Evolutionary conservation across 2,888 invertebrate genomes (phyloP), one percentile per base, ranked within the genome.

Genomic region (Hymenopus coronatus): DNA sequence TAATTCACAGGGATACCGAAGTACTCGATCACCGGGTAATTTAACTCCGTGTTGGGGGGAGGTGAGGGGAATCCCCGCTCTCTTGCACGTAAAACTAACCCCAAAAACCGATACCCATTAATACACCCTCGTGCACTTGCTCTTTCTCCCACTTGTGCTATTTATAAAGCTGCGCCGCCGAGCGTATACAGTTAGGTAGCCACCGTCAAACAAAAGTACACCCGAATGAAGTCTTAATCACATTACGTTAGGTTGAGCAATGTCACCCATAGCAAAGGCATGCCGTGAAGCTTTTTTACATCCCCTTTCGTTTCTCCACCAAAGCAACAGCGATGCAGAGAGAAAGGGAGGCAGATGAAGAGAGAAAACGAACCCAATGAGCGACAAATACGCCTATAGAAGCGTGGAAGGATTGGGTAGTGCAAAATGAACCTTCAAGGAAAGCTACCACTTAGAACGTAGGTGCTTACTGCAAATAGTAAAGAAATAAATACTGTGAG

Each of bases 1-100:
- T 90, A 90, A 90, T 90, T 89, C 88, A 83, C 89, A 84, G 89
- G 85, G 85, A 89, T 84, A 84, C 85, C 88, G 82, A 89, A 89
- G 89, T 89, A 83, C 88, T 89, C 89, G 88, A 89, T 89, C 89
- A 89, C 89, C 85, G 89, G 88, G 88, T 89, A 88, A 89, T 89
- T 89, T 89, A 89, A 83, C 89, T 85, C 70, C 46, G n/a, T 46
- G 14, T 46, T 12, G 46, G 85, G 85, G 85, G 7, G 85, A 28
- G 46, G 40, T 83, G 83, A 83, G 83, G 83, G 83, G 83, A 28
- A 30, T 83, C 15, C 83, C 83, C 83, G 84, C n/a, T n/a, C 33
- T 85, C 85, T 85, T 85, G 85, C 85, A 85, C 85, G 85, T 85
- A 46, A 85, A 70, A 85, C 85, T 28, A 85, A 46, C 85, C 85